Evolutionary conservation across 2,113 vertebrate genomes (phyloP), one percentile per base, ranked within the genome.

Genomic region (Dicrurus megarhynchus): DNA sequence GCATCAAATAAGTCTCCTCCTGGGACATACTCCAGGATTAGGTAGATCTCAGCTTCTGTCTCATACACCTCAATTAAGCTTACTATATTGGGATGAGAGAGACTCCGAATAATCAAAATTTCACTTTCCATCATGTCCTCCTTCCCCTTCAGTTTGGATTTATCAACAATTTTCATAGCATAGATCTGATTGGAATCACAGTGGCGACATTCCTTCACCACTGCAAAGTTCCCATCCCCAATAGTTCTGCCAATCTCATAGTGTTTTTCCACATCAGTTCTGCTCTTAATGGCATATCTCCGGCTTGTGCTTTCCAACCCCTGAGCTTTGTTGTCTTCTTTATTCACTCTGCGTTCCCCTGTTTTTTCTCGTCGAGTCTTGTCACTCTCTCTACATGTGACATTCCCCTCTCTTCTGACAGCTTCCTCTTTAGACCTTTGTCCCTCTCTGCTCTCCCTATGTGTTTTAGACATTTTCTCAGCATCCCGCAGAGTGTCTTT

Each of bases 121-220:
- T 99, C 99, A 6, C 99, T 99, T 97, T 99, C 99, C 89, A 99
- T 98, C 98, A 99, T 99, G 96, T 99, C 99, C 95, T 99, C 99
- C 65, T 99, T 99, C 7, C 99, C 99, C 84, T 98, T 97, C 92
- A 99, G 98, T 86, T 99, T 99, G 68, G 98, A 97, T 90, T 98
- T 99, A 91, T 99, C 98, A 3, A 99, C 98, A 13, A 99, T 98
- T 97, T 99, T 99, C 98, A 99, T 97, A 23, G 99, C 99, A 3
- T 99, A 98, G 26, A 91, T 97, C 94, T 98, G 97, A 42, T 97
- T 95, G 18, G 95, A 97, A 80, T 96, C 96, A 3, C 98, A 98
- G 37, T 97, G 98, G 64, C 97, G 93, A 89, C 99, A 99, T 92
- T 99, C 98, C 81, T 98, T 99, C 87, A 99, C 99, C 52, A 99